These are phyloP conservation scores for Ornithorhynchus anatinus DNA, from an alignment of 2,113 vertebrate genomes.

Conservation along the genomic window DNA sequence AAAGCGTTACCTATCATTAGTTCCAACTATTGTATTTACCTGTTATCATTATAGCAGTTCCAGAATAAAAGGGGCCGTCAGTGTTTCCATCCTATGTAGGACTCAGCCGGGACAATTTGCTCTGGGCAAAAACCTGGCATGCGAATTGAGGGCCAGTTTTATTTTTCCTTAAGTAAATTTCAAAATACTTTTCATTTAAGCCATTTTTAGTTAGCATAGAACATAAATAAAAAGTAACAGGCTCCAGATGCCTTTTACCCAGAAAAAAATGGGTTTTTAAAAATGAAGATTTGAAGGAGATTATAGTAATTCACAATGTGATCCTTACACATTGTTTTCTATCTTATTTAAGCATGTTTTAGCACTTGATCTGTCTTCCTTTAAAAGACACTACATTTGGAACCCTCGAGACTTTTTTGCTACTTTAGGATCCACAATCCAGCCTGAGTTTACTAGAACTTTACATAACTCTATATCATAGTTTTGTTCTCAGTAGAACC, in stretches of 20 bases:
- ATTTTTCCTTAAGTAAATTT: conserved; percentile 51
- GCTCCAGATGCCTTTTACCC: conserved; percentile 22
- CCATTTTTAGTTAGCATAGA: conserved; percentile 32
- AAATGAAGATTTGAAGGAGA: background rate
- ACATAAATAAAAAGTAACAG: conserved; percentile 46
- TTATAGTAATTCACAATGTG: background rate
- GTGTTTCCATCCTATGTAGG: conserved; percentile 26
- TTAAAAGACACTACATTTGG: too few species aligned
- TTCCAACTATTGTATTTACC: conserved; percentile 20
- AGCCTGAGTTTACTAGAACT: too few species aligned
- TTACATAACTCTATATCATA: too few species aligned
- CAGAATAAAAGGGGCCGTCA: conserved; percentile 2
- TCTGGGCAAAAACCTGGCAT: conserved; percentile 43
- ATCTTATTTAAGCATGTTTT: too few species aligned
- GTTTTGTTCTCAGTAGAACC: too few species aligned
- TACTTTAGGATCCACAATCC: too few species aligned
- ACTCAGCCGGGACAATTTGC: conserved; percentile 3
- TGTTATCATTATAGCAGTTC: background rate
- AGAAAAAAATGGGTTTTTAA: background rate
- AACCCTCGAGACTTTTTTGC: too few species aligned
- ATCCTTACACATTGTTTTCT: background rate
- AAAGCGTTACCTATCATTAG: conserved; percentile 34
- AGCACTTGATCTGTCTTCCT: too few species aligned
- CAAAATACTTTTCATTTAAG: conserved; percentile 34
- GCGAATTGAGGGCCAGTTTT: conserved; percentile 21